Evolutionary conservation across 2,797 vertebrate species (phyloP).

Genomic region (Lacerta viridis): DNA sequence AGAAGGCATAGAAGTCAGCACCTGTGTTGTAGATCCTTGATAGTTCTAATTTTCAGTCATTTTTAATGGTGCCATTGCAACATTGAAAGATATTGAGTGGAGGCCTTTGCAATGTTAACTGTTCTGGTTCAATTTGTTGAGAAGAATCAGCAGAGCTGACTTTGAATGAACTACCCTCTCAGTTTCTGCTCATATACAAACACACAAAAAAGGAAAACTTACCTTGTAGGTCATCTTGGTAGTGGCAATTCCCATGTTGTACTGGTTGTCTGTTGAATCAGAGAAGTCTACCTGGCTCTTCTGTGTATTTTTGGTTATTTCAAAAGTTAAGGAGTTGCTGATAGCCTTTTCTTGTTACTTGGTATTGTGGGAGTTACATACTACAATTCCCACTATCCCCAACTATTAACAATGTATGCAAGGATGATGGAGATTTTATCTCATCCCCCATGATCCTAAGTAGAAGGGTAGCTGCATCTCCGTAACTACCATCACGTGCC

Average conservation of each 20-base stretch:
- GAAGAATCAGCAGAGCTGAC: background rate
- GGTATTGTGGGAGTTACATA: background rate
- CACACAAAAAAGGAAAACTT: background rate
- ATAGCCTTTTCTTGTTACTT: background rate
- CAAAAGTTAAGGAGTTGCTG: too few species aligned
- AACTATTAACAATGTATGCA: too few species aligned
- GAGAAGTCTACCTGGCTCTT: too few species aligned
- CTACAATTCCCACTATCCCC: background rate
- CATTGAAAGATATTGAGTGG: background rate
- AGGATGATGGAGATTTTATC: background rate
- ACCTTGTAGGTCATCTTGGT: too few species aligned
- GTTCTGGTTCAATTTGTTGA: background rate
- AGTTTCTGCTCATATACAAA: background rate
- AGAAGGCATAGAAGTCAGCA: background rate
- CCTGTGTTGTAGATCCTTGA: background rate
- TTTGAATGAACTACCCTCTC: too few species aligned
- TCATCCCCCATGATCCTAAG: background rate
- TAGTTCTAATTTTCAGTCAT: background rate
- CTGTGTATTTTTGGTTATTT: too few species aligned
- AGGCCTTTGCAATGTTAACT: background rate
- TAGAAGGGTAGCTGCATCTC: background rate
- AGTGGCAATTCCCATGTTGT: too few species aligned
- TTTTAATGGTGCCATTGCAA: background rate
- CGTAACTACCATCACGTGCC: background rate
- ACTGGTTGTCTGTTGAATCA: too few species aligned